Evolutionary conservation across 2,888 invertebrate genomes (phyloP), one percentile per base, ranked within the genome.

Genomic region (Melinaea menophilus): DNA sequence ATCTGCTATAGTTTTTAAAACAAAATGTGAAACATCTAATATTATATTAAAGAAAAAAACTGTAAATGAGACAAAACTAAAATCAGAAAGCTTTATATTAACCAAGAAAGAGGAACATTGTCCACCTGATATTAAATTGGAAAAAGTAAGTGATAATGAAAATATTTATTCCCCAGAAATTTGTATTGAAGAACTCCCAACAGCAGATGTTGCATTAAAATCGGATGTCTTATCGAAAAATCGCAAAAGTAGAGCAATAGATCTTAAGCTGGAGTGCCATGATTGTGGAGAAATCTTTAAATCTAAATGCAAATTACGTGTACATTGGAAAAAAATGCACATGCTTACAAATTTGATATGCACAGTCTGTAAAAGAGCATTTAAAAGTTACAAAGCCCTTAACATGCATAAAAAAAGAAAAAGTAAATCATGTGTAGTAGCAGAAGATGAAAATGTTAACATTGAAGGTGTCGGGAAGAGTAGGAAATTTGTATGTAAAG

Each of bases 1-100:
- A 59, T 77, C 74, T 2, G 84, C 84, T 0, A 64, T 86, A 5
- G 74, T 73, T 34, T 89, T 90, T 64, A 86, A 82, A 69, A 72
- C 75, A 22, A 85, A 83, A 66, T 90, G 89, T 71, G 62, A 68
- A 58, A 12, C 37, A 31, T 65, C 65, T 34, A 57, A 69, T 35
- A 37, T 59, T 11, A 58, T 55, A 56, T 46, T 64, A 22, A 33
- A 54, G 37, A 37, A 58, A 2, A 56, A 56, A 12, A 55, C 46
- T 46, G 62, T 56, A 61, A 22, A n/a, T 59, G 63, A 63, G 31
- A 34, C 4, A 12, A 22, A 51, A 9, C 45, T 46, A 34, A 58
- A 61, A 12, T 12, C 41, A 2, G 59, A 59, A 4, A 37, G 56
- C 47, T 48, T 61, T 4, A 35, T 72, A 13, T 60, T 68, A 51